Evolutionary conservation across 1,140 invertebrate genomes (phyloP).

Genomic region (Steinernema khuongi): DNA sequence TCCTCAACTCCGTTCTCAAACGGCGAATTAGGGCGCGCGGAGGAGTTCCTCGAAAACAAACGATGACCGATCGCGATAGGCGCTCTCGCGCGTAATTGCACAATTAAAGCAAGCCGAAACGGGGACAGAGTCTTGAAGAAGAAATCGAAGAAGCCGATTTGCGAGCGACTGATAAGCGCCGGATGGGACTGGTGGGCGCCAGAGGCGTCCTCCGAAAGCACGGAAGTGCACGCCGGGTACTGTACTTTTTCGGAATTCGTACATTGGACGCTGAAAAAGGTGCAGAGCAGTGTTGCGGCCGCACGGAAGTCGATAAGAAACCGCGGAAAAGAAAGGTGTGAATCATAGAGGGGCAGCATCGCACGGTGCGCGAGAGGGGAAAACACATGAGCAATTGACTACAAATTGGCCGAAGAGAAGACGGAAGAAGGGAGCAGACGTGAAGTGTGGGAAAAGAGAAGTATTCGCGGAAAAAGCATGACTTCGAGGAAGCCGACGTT

Average conservation of each 20-base stretch:
- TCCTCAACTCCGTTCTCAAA: background rate
- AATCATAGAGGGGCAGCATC: background rate
- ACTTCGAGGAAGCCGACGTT: too few species aligned
- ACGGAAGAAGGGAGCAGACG: background rate
- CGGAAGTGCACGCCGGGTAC: background rate
- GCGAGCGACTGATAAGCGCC: background rate
- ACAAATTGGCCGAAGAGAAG: background rate
- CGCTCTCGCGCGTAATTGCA: slow-evolving; percentile 8
- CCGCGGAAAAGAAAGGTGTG: background rate
- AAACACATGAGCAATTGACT: slow-evolving; percentile 3
- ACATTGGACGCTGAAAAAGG: background rate
- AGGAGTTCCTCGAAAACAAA: background rate
- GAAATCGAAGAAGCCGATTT: background rate
- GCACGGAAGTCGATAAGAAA: background rate
- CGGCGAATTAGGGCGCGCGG: background rate
- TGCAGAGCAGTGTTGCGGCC: background rate
- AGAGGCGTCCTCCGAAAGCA: background rate
- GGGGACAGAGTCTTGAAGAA: background rate
- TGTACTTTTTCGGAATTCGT: background rate
- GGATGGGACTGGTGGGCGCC: background rate
- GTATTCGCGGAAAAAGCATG: background rate
- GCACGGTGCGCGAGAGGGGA: background rate
- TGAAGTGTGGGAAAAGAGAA: background rate
- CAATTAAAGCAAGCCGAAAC: background rate
- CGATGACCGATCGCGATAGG: slow-evolving; percentile 11